Evolutionary conservation across 2,113 vertebrate genomes (phyloP).

Genomic region (Microcebus jonahi): DNA sequence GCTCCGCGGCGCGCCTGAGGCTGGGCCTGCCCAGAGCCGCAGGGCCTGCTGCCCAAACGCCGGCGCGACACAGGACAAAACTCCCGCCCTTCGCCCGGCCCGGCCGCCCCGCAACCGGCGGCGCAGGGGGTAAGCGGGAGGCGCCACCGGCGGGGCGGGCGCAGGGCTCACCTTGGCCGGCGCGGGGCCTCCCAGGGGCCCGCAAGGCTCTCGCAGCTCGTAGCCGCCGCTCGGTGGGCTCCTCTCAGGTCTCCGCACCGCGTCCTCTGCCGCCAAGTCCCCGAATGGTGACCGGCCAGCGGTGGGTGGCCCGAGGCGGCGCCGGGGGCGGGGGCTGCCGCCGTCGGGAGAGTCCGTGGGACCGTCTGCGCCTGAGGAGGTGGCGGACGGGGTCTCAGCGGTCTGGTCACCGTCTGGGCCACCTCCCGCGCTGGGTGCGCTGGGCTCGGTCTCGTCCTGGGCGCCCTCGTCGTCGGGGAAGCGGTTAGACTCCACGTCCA

Average conservation of each 20-base stretch:
- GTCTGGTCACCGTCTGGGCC: conserved; percentile 59
- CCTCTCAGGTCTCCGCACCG: conserved; percentile 84
- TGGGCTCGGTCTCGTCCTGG: conserved; percentile 65
- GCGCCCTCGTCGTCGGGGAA: conserved; percentile 91
- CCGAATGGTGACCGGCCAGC: conserved; percentile 76
- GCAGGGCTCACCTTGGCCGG: conserved; percentile 74
- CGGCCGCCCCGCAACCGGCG: background rate
- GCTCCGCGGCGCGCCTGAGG: background rate
- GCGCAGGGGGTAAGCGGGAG: background rate
- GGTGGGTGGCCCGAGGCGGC: conserved; percentile 73
- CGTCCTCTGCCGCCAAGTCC: conserved; percentile 82
- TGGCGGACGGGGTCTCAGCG: conserved; percentile 55
- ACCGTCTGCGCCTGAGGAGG: conserved; percentile 70
- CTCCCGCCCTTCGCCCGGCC: background rate
- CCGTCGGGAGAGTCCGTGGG: conserved; percentile 68
- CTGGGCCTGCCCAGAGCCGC: background rate
- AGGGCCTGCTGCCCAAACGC: background rate
- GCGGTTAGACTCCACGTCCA: conserved; percentile 95
- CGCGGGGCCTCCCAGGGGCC: conserved; percentile 55
- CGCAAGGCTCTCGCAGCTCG: conserved; percentile 78
- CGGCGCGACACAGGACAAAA: background rate
- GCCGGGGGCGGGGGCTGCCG: conserved; percentile 67
- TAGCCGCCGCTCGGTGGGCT: conserved; percentile 82
- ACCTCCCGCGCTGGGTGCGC: conserved; percentile 31
- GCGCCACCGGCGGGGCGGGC: background rate